A percentile compares a stretch with the other conserved stretches of the same genome.
These are phyloP conservation scores for Callyntrura sp. DNA, from an alignment of 2,888 invertebrate genomes.

Conservation along the genomic window DNA sequence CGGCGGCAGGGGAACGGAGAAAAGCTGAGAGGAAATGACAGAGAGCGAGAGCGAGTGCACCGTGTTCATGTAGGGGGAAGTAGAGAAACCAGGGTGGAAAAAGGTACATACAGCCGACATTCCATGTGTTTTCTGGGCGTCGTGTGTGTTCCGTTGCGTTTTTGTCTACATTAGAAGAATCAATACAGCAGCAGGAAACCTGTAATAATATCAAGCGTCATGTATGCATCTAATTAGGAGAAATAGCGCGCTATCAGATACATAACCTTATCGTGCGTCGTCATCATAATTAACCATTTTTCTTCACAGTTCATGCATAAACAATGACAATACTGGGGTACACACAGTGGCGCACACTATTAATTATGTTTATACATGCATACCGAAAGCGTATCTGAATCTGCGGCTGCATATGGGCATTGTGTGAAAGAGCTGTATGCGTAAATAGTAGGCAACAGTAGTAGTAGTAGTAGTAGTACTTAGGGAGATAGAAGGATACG, in stretches of 20 bases:
- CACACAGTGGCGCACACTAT: background rate
- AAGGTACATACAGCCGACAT: background rate
- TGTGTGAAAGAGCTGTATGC: background rate
- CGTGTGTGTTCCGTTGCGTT: constrained; percentile 25
- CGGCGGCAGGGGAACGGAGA: background rate
- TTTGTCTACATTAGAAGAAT: background rate
- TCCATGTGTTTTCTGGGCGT: background rate
- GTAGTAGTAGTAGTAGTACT: background rate
- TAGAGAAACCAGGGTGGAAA: background rate
- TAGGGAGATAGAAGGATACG: background rate
- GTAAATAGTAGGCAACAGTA: background rate
- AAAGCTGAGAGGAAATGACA: background rate
- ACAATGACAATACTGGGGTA: constrained; percentile 9
- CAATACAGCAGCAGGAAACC: background rate
- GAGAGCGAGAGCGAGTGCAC: background rate
- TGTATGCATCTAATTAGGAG: constrained; percentile 35
- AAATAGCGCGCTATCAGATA: constrained; percentile 20
- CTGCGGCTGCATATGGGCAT: no score
- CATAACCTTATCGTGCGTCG: constrained; percentile 21
- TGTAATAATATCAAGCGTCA: background rate
- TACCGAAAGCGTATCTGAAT: background rate
- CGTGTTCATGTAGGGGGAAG: no score
- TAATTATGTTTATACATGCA: background rate
- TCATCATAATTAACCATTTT: constrained; percentile 47
- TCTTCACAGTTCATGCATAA: constrained; percentile 41